Conservation (phyloP, 2,888 invertebrate species). For the Metellina segmentata region DNA sequence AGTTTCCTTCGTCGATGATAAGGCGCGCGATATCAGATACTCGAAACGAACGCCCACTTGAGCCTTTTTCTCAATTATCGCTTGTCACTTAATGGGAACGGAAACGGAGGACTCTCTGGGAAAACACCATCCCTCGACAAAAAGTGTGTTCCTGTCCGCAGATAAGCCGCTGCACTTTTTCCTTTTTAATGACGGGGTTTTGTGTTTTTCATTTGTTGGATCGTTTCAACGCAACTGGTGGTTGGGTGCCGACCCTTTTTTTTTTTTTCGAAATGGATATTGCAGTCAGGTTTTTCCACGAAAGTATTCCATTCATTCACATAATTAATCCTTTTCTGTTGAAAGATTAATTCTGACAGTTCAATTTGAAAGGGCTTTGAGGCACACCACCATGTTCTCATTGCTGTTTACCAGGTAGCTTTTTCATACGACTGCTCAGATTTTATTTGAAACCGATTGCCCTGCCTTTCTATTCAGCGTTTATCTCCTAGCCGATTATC, state of each 20-base stretch:
- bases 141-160: not conserved
- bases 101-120: conserved; percentile 51
- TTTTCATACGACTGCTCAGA: not conserved
- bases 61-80: conserved; percentile 63
- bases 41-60: conserved; percentile 67
- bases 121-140: conserved; percentile 24
- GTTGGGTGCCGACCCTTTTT: not conserved
- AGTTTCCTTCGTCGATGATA: too few species aligned
- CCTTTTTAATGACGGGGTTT: conserved; percentile 33
- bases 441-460: too few species aligned
- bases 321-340: not conserved
- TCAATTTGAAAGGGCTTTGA: too few species aligned
- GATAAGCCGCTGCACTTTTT: not conserved
- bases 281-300: not conserved
- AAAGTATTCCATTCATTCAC: not conserved
- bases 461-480: too few species aligned
- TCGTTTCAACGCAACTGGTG: conserved; percentile 3
- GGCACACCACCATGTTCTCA: too few species aligned
- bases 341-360: too few species aligned
- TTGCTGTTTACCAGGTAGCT: not conserved
- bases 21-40: conserved; percentile 43
- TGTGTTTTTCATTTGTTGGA: conserved; percentile 7
- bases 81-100: conserved; percentile 60
- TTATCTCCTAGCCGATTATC: too few species aligned
- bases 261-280: not conserved